Conservation (phyloP, 2,113 vertebrate species). For the Oryzias woworae region DNA sequence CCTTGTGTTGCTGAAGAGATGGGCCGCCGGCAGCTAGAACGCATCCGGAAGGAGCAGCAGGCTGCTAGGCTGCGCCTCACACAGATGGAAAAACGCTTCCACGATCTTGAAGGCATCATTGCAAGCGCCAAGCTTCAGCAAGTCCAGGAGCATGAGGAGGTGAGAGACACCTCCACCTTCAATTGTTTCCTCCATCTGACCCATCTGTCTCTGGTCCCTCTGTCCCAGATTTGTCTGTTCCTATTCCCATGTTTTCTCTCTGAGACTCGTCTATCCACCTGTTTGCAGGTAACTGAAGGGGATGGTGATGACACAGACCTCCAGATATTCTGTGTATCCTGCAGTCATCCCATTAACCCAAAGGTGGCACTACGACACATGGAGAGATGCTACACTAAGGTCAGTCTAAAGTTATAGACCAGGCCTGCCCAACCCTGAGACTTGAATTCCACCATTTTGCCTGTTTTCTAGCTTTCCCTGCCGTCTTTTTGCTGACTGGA, state of each 20-base stretch:
- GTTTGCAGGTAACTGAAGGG: conserved; percentile 82
- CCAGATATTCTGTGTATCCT: conserved; percentile 92
- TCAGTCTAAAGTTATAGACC: conserved; percentile 32
- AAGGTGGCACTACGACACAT: conserved; percentile 91
- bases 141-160: conserved; percentile 91
- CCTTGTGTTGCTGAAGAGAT: conserved; percentile 91
- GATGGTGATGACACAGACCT: conserved; percentile 90
- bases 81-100: conserved; percentile 91
- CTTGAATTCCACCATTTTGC: too few species aligned
- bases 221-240: not conserved
- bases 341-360: conserved; percentile 90
- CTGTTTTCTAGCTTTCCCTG: too few species aligned
- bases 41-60: conserved; percentile 90
- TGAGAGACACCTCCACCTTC: not conserved
- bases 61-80: conserved; percentile 86
- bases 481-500: too few species aligned
- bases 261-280: not conserved
- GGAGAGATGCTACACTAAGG: conserved; percentile 93
- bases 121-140: conserved; percentile 89
- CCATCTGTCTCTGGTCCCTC: too few species aligned
- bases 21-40: conserved; percentile 89
- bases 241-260: too few species aligned
- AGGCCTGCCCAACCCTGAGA: too few species aligned
- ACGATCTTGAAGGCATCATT: conserved; percentile 90
- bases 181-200: not conserved